phyloP scores from a whole-genome alignment of 1,140 invertebrate genomes.

The Wasmannia auropunctata region DNA sequence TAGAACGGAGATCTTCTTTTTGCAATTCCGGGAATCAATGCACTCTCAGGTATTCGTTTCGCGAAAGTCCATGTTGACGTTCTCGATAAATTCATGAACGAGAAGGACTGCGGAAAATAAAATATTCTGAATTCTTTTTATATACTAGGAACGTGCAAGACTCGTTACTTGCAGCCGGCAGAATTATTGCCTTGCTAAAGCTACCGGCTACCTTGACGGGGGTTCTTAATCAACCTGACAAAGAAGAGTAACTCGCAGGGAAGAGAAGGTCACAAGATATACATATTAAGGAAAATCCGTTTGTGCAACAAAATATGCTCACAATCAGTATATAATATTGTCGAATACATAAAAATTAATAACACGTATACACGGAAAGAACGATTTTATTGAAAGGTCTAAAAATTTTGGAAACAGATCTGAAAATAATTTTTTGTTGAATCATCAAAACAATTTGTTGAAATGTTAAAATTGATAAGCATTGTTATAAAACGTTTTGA shows the following conservation, averaged over 20 bases:
- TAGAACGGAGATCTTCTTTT: neutral
- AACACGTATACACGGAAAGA: no score
- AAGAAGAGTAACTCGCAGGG: constrained; percentile 2
- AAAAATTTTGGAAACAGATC: no score
- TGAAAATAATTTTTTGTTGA: no score
- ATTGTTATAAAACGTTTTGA: no score
- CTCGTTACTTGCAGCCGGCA: constrained; percentile 36
- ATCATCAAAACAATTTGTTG: no score
- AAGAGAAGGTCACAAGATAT: constrained; percentile 28
- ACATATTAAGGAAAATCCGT: constrained; percentile 8
- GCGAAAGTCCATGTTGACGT: neutral
- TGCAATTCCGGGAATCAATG: neutral
- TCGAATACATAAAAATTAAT: neutral
- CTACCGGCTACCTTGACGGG: neutral
- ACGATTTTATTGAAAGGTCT: no score
- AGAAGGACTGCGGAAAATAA: neutral
- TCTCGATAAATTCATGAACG: constrained; percentile 24
- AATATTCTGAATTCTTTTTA: constrained; percentile 53
- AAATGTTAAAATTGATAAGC: no score
- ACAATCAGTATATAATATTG: neutral
- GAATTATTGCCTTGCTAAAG: constrained; percentile 42
- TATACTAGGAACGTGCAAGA: constrained; percentile 22
- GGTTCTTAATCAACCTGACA: constrained; percentile 49
- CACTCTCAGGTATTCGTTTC: neutral
- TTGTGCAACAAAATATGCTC: neutral